Conservation (phyloP, 2,797 vertebrate genomes). For the Cyclopterus lumpus region DNA sequence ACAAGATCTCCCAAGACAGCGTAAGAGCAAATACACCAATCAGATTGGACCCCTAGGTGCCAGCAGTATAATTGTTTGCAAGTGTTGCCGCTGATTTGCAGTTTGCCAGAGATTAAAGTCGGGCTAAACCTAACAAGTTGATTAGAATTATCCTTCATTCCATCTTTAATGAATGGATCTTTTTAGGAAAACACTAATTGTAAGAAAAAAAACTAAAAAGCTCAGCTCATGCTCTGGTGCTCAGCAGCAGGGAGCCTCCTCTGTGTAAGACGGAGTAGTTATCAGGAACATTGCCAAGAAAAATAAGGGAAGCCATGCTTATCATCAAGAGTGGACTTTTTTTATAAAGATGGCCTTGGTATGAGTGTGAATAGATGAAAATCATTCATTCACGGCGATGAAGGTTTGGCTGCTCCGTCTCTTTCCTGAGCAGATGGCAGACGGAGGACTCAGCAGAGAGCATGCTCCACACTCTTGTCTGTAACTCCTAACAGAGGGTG, state of each 20-base stretch:
- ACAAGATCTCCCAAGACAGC: constrained; percentile 71
- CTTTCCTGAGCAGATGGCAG: constrained; percentile 74
- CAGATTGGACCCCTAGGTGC: constrained; percentile 70
- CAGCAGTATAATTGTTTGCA: constrained; percentile 75
- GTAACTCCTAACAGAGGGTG: constrained; percentile 73
- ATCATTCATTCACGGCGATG: constrained; percentile 72
- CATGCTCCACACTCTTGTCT: constrained; percentile 65
- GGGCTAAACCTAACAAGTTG: constrained; percentile 68
- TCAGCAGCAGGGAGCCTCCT: constrained; percentile 47
- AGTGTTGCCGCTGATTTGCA: constrained; percentile 67
- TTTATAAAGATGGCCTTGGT: constrained; percentile 46
- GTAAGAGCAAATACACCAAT: constrained; percentile 78
- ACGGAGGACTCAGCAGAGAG: constrained; percentile 64
- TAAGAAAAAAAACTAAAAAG: constrained; percentile 51
- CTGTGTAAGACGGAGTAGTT: constrained; percentile 37
- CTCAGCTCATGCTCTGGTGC: constrained; percentile 30
- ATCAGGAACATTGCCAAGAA: constrained; percentile 71
- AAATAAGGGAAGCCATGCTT: constrained; percentile 69
- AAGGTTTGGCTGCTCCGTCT: constrained; percentile 65
- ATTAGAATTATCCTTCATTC: constrained; percentile 66
- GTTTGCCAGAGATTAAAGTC: constrained; percentile 60
- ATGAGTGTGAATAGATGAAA: constrained; percentile 67
- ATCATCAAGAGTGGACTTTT: constrained; percentile 61
- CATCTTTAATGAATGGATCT: constrained; percentile 61
- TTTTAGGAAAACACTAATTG: constrained; percentile 68